Base-by-base conservation (phyloP, 2,113 vertebrate species). In the Dipodomys stephensi region DNA sequence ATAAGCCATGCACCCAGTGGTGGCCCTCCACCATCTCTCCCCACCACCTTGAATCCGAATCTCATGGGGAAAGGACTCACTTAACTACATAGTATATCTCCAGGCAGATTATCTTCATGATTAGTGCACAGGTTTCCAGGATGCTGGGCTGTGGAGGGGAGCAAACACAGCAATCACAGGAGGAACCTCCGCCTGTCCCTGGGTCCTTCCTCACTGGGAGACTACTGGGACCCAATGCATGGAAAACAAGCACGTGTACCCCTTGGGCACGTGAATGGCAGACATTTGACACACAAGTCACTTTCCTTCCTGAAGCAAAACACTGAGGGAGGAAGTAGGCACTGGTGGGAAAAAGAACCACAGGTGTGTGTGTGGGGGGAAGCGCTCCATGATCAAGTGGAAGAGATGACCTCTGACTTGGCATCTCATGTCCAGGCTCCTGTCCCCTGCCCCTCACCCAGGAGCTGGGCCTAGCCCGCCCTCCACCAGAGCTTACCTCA, bases 31-130 rank as follows among this genome's bases (percentile, higher is more conserved):
- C 10, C 11, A 20, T 68, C 19, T 44, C 30, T 16, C 73, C 35
- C 49, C 28, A 12, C 72, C 15, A 78, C n/a, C 25, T 87, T 69
- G 32, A 65, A 72, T 18, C 87, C 53, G 76, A 71, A 67, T 79
- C 32, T 39, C 90, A 62, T 30, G 72, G 85, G 15, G 89, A 87
- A 80, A 94, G 85, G 82, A 98, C 97, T 98, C 98, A 99, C 99
- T 99, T 99, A 97, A 99, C 99, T 62, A 99, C 99, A 62, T 99
- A 99, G 98, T 99, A 99, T 97, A 99, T 99, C 98, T 99, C 99
- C 96, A 99, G 98, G 90, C 99, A 99, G 68, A 99, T 99, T 27
- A 99, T 99, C 97, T 99, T 99, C 99, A 99, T 99, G 88, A 99
- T 99, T 80, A 99, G 99, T 71, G 99, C 99, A 96, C 99, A 99